Evolutionary conservation across 2,888 invertebrate genomes (phyloP).

Genomic region (Eucera pruinosa): DNA sequence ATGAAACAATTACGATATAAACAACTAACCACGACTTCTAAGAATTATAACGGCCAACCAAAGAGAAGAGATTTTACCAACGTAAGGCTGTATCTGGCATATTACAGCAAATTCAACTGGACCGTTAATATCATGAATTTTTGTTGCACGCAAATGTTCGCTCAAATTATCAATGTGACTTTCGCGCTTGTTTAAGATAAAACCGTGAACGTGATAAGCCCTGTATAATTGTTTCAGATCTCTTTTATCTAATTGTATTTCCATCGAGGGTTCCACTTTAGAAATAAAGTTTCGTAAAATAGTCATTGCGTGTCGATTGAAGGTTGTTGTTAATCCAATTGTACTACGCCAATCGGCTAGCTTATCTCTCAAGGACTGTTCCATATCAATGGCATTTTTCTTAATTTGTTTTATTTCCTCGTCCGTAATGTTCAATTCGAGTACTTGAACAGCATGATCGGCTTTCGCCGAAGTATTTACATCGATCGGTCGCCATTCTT

Average conservation of each 20-base stretch:
- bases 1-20: too few species aligned
- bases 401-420: constrained; percentile 68
- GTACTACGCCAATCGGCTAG: constrained; percentile 77
- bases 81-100: constrained; percentile 76
- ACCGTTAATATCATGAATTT: constrained; percentile 78
- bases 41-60: constrained; percentile 80
- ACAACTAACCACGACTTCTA: constrained; percentile 74
- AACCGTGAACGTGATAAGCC: constrained; percentile 81
- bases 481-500: constrained; percentile 79
- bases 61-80: constrained; percentile 79
- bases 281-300: constrained; percentile 75
- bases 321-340: constrained; percentile 77
- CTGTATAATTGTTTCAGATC: constrained; percentile 79
- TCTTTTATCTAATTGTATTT: constrained; percentile 75
- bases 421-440: constrained; percentile 70
- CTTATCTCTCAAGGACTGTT: constrained; percentile 76
- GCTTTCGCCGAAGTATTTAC: constrained; percentile 55
- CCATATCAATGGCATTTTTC: constrained; percentile 70
- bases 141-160: constrained; percentile 77
- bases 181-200: constrained; percentile 78
- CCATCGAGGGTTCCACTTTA: constrained; percentile 66
- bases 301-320: constrained; percentile 79
- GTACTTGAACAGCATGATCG: constrained; percentile 71
- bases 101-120: constrained; percentile 81
- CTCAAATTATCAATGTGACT: constrained; percentile 73